Percentiles rank a stretch among this genome's conserved stretches.
Evolutionary conservation across 2,888 invertebrate genomes (phyloP).

Genomic region (Troglohyphantes excavatus): DNA sequence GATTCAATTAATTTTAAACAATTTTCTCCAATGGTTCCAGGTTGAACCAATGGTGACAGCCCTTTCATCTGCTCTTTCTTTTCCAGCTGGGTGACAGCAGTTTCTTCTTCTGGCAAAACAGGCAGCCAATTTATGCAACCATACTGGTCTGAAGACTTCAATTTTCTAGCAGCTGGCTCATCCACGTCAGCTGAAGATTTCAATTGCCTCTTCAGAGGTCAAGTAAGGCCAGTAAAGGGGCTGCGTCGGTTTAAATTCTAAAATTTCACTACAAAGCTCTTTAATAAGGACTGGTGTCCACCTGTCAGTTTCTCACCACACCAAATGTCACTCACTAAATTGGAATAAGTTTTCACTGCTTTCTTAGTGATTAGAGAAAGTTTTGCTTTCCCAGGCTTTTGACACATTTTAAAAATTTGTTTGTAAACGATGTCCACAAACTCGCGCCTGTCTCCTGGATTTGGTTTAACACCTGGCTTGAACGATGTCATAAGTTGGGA

Average conservation of each 20-base stretch:
- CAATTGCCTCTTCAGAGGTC: background rate
- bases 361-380: background rate
- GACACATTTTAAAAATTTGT: background rate
- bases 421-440: background rate
- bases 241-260: slow-evolving; percentile 5
- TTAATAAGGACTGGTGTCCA: background rate
- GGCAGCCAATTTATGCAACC: slow-evolving; percentile 24
- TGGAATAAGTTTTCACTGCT: background rate
- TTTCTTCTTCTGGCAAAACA: background rate
- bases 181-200: background rate
- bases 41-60: background rate
- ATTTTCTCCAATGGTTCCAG: background rate
- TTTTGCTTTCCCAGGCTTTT: background rate
- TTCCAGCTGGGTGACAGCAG: background rate
- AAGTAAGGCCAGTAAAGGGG: no score
- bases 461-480: background rate
- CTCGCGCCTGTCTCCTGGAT: background rate
- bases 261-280: background rate
- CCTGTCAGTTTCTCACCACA: slow-evolving; percentile 1
- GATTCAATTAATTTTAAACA: background rate
- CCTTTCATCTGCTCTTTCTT: background rate
- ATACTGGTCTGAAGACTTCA: slow-evolving; percentile 8
- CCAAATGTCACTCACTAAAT: background rate
- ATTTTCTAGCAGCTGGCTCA: background rate
- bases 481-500: no score